Evolutionary conservation across 2,113 vertebrate species (phyloP), one percentile per base, ranked within the genome.

Genomic region (Electrona antarctica): DNA sequence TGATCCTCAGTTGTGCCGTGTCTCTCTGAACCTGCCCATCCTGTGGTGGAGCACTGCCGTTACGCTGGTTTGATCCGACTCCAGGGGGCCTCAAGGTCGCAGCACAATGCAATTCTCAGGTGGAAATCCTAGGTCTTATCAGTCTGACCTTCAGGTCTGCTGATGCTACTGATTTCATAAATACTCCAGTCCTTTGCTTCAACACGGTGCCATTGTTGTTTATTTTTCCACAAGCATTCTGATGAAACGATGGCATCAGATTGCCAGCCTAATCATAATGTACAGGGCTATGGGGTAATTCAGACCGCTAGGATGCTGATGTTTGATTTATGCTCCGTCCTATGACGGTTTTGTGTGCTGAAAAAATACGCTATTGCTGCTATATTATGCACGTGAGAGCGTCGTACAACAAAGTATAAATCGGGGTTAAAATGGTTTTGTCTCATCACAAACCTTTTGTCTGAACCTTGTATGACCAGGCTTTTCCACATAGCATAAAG

Each of bases 71-170:
- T 89, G 88, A 86, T 93, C 5, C 84, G 86, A 88, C 89, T 92
- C 89, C 89, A 77, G 82, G 83, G 85, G 88, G 84, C 78, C 80
- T 82, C 76, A 91, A 92, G 91, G 92, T 93, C 84, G 66, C 10
- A 69, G 71, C 85, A 86, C 86, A 92, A 91, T 89, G 84, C 78
- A 69, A 86, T 79, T 82, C 86, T 77, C 71, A 78, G 87, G 78
- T 81, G 79, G 74, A 89, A 90, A 90, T 90, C 85, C 83, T 67
- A 71, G 78, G 85, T 87, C 83, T 94, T 93, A 94, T 93, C 92
- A 86, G 83, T 15, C 21, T 87, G 91, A 93, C 93, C 92, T 93
- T 93, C 88, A 88, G 76, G 81, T 79, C 80, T 73, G 85, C 87
- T 79, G 89, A 89, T 88, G 85, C 84, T 74, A 76, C 80, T 72